phyloP scores from a whole-genome alignment of 2,113 vertebrate species.

The Dromiciops gliroides region DNA sequence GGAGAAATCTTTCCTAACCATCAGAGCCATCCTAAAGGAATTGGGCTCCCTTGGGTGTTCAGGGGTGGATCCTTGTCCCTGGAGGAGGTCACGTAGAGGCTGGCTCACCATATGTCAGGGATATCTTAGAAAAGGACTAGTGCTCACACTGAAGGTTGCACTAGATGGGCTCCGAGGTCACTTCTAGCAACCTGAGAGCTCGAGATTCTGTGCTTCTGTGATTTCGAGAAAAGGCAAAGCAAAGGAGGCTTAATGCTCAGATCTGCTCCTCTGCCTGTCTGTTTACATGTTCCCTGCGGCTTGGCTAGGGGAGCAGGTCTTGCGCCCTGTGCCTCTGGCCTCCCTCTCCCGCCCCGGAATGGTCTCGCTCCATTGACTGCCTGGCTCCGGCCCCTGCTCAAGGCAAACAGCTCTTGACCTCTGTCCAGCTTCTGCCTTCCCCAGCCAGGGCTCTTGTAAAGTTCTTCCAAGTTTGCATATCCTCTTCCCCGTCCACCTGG shows the following conservation, averaged over 20 bases:
- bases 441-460: constrained; percentile 53
- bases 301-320: constrained; percentile 60
- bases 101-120: background rate
- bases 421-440: constrained; percentile 55
- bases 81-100: background rate
- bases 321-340: constrained; percentile 51
- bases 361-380: constrained; percentile 64
- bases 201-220: background rate
- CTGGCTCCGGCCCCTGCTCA: constrained; percentile 61
- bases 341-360: background rate
- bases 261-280: background rate
- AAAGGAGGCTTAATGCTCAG: background rate
- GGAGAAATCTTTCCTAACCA: background rate
- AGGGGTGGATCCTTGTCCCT: background rate
- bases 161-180: background rate
- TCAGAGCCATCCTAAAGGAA: background rate
- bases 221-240: background rate
- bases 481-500: constrained; percentile 64
- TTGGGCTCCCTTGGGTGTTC: background rate
- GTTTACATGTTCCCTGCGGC: constrained; percentile 75
- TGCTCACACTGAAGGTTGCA: background rate
- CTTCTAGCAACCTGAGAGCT: background rate
- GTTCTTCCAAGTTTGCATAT: background rate
- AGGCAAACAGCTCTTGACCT: constrained; percentile 69
- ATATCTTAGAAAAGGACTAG: background rate